Evolutionary conservation across 2,113 vertebrate species (phyloP).

Genomic region (Suricata suricatta): DNA sequence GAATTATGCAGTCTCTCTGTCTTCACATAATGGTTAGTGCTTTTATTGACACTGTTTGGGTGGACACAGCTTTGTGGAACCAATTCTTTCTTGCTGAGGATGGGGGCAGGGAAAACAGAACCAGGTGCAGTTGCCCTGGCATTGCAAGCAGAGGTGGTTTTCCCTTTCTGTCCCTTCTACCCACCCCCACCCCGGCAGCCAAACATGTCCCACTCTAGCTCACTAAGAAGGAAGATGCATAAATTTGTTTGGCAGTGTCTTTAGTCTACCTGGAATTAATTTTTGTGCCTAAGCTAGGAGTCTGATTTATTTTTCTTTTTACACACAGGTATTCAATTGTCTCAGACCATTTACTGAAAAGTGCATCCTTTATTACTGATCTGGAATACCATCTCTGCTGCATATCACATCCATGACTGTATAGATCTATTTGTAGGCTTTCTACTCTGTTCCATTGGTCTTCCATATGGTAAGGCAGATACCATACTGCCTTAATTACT

Average conservation of each 20-base stretch:
- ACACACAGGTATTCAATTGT: not conserved
- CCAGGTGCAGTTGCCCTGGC: not conserved
- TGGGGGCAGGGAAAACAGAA: not conserved
- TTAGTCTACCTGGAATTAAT: constrained; percentile 2
- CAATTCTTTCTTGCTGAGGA: not conserved
- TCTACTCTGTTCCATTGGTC: not conserved
- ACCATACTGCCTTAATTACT: not conserved
- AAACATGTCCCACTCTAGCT: not conserved
- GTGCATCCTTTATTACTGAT: not conserved
- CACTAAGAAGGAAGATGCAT: not conserved
- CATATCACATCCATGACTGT: not conserved
- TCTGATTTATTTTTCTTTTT: not conserved
- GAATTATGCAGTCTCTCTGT: not conserved
- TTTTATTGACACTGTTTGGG: not conserved
- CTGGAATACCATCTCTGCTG: not conserved
- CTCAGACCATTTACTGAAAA: constrained; percentile 21
- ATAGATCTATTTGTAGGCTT: not conserved
- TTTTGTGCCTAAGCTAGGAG: not conserved
- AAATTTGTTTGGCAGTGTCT: constrained; percentile 3
- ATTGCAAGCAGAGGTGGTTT: not conserved
- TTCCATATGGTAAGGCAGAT: not conserved
- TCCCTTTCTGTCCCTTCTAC: not conserved
- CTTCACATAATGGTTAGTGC: not conserved
- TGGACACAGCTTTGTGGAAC: not conserved
- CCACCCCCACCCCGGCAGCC: not conserved